These are phyloP conservation scores for Luscinia luscinia DNA, from an alignment of 2,797 vertebrate genomes.

Conservation along the genomic window DNA sequence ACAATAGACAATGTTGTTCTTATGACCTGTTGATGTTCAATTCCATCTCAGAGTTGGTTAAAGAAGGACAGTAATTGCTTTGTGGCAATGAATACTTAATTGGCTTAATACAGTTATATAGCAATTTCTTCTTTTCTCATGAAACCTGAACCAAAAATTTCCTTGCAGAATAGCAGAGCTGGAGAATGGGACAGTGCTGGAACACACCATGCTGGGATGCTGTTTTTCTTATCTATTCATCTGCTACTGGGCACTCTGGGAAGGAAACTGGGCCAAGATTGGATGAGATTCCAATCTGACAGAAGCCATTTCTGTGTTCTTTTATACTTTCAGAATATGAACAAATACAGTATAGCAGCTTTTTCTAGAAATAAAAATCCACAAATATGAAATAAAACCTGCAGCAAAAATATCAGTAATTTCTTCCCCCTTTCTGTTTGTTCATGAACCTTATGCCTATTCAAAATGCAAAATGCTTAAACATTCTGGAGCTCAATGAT, in stretches of 20 bases:
- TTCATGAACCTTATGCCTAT: background rate
- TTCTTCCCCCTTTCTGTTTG: background rate
- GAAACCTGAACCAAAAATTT: background rate
- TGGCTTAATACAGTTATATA: background rate
- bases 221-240: background rate
- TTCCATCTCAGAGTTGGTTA: background rate
- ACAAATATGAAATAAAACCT: background rate
- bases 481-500: background rate
- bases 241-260: background rate
- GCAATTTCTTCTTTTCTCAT: background rate
- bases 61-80: background rate
- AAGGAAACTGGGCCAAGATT: background rate
- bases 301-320: background rate
- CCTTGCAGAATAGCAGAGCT: background rate
- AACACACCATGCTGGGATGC: background rate
- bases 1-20: background rate
- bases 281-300: background rate
- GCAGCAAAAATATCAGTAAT: background rate
- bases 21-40: background rate
- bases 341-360: background rate
- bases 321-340: background rate
- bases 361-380: background rate
- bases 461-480: background rate
- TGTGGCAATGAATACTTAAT: background rate
- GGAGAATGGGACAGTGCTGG: background rate